Evolutionary conservation across 53 echinoderm and acorn worm genomes (phyloP).

Genomic region (Pentamera pediparva): DNA sequence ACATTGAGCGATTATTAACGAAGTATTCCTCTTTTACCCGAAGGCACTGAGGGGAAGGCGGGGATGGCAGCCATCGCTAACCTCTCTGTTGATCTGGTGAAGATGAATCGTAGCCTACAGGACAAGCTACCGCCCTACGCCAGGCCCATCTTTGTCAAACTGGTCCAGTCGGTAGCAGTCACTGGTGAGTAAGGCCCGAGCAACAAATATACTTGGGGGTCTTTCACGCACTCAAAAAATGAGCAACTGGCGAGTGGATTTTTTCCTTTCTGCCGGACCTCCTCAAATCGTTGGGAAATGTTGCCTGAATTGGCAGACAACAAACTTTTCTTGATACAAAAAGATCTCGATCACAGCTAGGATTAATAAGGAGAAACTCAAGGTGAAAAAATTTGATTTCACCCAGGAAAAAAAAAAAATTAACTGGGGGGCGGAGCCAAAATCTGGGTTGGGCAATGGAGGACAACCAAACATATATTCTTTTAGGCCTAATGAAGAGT

Average conservation of each 20-base stretch:
- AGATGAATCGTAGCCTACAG: slow-evolving; percentile 58
- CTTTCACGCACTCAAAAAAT: too few relatives aligned
- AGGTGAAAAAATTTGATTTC: too few relatives aligned
- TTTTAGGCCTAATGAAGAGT: too few relatives aligned
- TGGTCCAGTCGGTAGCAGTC: slow-evolving; percentile 61
- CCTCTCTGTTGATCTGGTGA: slow-evolving; percentile 42
- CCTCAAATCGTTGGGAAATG: background rate
- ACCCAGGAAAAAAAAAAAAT: too few relatives aligned
- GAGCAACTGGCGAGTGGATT: too few relatives aligned
- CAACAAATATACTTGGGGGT: too few relatives aligned
- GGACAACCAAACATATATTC: too few relatives aligned
- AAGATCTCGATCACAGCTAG: too few relatives aligned
- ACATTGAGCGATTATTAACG: background rate
- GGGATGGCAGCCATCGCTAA: slow-evolving; percentile 92
- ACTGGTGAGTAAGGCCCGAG: slow-evolving; percentile 89
- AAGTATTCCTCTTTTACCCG: background rate
- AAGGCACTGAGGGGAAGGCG: slow-evolving; percentile 82
- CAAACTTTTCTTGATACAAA: background rate
- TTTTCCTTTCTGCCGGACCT: background rate
- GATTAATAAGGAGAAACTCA: too few relatives aligned
- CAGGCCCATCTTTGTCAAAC: slow-evolving; percentile 75
- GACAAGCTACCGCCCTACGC: slow-evolving; percentile 72
- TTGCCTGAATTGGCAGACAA: background rate
- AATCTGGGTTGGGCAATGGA: too few relatives aligned
- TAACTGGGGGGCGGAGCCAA: too few relatives aligned